Base-by-base conservation (phyloP, 2,888 invertebrate species). In the Drosophila setosimentum region DNA sequence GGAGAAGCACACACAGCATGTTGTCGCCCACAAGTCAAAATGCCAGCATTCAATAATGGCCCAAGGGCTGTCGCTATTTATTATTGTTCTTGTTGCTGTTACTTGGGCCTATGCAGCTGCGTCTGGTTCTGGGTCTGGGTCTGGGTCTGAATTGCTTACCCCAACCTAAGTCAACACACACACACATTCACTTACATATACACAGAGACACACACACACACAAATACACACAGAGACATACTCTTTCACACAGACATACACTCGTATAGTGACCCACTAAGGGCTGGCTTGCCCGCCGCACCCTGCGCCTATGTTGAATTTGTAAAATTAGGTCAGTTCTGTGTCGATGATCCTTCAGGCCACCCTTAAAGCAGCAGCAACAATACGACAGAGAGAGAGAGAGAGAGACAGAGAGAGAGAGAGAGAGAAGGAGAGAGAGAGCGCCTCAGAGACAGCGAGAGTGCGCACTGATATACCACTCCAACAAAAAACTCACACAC, bases 311-410 rank as follows among this genome's bases (percentile, higher is more conserved):
- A 91, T 90, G 87, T 87, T 91, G 86, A 91, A 90, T 86, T 91
- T 83, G 80, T 82, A 87, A 93, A 93, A 93, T 92, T 93, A 93
- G 93, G 93, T 93, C 93, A 93, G 91, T 92, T 91, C 88, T 92
- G 92, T 93, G 93, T 92, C 93, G 93, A 92, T 93, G 93, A 92
- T 93, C 92, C 92, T 92, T 92, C 92, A 83, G 80, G 82, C 84
- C 87, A 78, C 79, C 82, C 83, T 77, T 67, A 76, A 68, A 63
- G 53, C 55, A 61, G 53, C 72, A 77, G 60, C 79, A 76, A 73
- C 76, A 76, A 49, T 13, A 16, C 29, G 3, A 24, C 54, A 18
- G 21, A 13, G 66, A 21, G 65, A 64, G 69, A 55, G 50, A 21
- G 37, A 54, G 45, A 55, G 51, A 60, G 63, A 16, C 50, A 24